These are phyloP conservation scores for Opisthocomus hoazin DNA, from an alignment of 2,113 vertebrate species.

Conservation along the genomic window DNA sequence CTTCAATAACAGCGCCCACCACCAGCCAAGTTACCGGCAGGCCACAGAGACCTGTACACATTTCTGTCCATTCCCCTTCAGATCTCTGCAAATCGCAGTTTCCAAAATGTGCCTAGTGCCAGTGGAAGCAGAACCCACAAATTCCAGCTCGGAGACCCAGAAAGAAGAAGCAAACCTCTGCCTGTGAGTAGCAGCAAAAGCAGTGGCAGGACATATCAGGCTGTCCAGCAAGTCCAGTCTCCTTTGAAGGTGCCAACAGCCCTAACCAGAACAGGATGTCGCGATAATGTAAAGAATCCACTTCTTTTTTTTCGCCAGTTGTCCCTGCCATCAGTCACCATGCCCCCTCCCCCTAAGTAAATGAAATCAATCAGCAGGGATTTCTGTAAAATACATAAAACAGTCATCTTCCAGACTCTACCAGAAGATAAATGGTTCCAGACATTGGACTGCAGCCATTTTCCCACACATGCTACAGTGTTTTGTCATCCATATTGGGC, in stretches of 20 bases:
- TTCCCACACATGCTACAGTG: constrained; percentile 90
- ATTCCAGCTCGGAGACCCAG: neutral
- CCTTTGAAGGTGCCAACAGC: constrained; percentile 55
- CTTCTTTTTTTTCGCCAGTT: neutral
- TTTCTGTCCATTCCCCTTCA: neutral
- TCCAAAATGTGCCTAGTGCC: neutral
- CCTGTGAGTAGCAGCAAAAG: neutral
- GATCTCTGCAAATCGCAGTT: neutral
- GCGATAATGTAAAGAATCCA: constrained; percentile 39
- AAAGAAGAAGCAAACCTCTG: neutral
- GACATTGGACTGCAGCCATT: constrained; percentile 82
- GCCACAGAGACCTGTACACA: neutral
- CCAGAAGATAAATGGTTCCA: constrained; percentile 86
- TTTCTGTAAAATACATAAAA: constrained; percentile 79
- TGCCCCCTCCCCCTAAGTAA: constrained; percentile 60
- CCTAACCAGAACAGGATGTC: constrained; percentile 35
- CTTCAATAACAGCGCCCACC: neutral
- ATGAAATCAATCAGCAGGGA: constrained; percentile 80
- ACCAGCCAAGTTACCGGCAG: neutral
- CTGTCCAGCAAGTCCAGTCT: constrained; percentile 54
- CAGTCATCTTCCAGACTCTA: constrained; percentile 75
- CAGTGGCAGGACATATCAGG: neutral
- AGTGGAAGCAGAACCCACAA: neutral
- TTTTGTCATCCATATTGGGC: constrained; percentile 86
- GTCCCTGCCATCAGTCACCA: constrained; percentile 28